phyloP scores from a whole-genome alignment of 37 sponge, comb jelly and placozoan species.

The Spongilla lacustris region DNA sequence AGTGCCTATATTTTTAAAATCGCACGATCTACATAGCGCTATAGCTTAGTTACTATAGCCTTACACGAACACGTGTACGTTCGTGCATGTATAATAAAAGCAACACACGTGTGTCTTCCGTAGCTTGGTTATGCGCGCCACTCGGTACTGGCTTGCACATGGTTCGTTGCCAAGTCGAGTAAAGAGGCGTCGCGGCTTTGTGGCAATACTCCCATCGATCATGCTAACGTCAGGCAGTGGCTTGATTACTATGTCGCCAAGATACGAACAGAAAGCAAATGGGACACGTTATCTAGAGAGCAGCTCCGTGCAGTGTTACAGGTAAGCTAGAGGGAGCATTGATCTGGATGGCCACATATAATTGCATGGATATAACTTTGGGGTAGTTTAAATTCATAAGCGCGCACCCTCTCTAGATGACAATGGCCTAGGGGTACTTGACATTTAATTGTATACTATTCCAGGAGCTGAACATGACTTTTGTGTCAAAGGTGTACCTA shows the following conservation, averaged over 20 bases:
- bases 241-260: constrained; percentile 43
- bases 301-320: constrained; percentile 37
- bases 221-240: constrained; percentile 48
- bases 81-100: not conserved
- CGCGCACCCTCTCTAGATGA: too few relatives aligned
- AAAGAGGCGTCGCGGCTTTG: constrained; percentile 11
- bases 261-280: constrained; percentile 26
- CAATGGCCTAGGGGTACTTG: constrained; percentile 55
- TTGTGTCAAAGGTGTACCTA: constrained; percentile 20
- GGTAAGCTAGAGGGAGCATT: constrained; percentile 18
- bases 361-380: too few relatives aligned
- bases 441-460: constrained; percentile 29
- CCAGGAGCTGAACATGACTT: constrained; percentile 31
- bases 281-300: constrained; percentile 51
- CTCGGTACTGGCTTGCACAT: constrained; percentile 39
- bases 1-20: too few relatives aligned
- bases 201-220: constrained; percentile 39
- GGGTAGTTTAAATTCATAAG: too few relatives aligned
- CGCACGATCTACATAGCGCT: too few relatives aligned
- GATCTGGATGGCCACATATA: too few relatives aligned
- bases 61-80: too few relatives aligned
- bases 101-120: not conserved
- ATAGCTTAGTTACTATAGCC: too few relatives aligned
- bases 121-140: constrained; percentile 45
- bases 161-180: constrained; percentile 23